Percentiles rank a stretch among this genome's conserved stretches.
Evolutionary conservation across 1,140 invertebrate genomes (phyloP).

Genomic region (Monochamus saltuarius): DNA sequence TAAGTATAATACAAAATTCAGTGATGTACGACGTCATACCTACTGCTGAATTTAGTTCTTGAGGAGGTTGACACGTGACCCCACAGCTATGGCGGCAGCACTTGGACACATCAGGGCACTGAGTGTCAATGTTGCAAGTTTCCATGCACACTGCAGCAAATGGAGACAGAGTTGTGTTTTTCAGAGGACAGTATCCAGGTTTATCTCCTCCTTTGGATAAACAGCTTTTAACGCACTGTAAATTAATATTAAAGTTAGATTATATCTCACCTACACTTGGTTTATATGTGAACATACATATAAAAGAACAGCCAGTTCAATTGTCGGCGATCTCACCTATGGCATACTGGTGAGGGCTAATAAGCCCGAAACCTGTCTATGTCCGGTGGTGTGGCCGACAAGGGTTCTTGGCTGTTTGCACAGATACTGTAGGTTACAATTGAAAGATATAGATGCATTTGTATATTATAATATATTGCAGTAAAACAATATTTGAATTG

Average conservation of each 20-base stretch:
- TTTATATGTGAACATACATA: no score
- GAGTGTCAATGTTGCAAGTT: slow-evolving; percentile 61
- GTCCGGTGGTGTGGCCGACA: no score
- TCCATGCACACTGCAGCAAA: slow-evolving; percentile 62
- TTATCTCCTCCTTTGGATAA: slow-evolving; percentile 30
- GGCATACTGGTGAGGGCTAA: no score
- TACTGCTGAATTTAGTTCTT: slow-evolving; percentile 54
- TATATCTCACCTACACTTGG: no score
- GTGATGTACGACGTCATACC: slow-evolving; percentile 26
- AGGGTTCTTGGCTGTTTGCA: no score
- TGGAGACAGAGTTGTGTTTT: slow-evolving; percentile 45
- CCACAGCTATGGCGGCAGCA: slow-evolving; percentile 68
- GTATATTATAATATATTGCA: no score
- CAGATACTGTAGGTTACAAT: no score
- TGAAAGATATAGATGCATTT: no score
- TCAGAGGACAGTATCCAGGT: slow-evolving; percentile 37
- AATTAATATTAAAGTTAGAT: neutral
- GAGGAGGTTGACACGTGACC: slow-evolving; percentile 62
- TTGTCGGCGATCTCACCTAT: no score
- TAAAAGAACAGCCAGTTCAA: no score
- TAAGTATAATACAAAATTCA: slow-evolving; percentile 1
- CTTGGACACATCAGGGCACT: slow-evolving; percentile 63
- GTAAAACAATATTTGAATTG: no score
- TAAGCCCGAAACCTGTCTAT: no score
- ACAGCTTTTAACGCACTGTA: slow-evolving; percentile 43